phyloP scores from a whole-genome alignment of 1,140 invertebrate species.

The Centruroides sculpturatus region DNA sequence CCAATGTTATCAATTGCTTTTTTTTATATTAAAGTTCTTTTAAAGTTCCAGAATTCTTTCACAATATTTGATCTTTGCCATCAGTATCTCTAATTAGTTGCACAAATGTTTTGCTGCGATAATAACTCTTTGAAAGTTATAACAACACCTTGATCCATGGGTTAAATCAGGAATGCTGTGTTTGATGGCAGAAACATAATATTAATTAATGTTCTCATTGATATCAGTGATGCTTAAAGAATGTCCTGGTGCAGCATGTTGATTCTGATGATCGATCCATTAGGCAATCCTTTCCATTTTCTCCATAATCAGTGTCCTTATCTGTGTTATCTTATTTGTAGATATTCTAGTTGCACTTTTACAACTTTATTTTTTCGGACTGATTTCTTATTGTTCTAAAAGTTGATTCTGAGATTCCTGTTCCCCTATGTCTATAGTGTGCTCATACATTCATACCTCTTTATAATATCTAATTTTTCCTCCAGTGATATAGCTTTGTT shows the following conservation, averaged over 20 bases:
- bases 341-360: slow-evolving; percentile 1
- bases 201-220: not conserved
- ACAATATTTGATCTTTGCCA: not conserved
- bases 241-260: not conserved
- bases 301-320: not conserved
- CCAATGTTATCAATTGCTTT: not conserved
- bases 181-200: not conserved
- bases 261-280: not conserved
- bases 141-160: not conserved
- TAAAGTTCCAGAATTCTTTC: not conserved
- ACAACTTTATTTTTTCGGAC: slow-evolving; percentile 2
- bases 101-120: not conserved
- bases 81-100: not conserved
- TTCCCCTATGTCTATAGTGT: not conserved
- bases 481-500: not conserved
- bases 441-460: slow-evolving; percentile 1
- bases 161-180: not conserved
- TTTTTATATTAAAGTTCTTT: not conserved
- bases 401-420: slow-evolving; percentile 4
- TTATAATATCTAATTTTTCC: not conserved
- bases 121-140: not conserved
- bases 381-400: slow-evolving; percentile 2
- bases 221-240: not conserved
- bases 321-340: slow-evolving; percentile 1
- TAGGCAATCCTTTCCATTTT: not conserved